Evolutionary conservation across 2,113 vertebrate genomes (phyloP).

Genomic region (Mohoua ochrocephala): DNA sequence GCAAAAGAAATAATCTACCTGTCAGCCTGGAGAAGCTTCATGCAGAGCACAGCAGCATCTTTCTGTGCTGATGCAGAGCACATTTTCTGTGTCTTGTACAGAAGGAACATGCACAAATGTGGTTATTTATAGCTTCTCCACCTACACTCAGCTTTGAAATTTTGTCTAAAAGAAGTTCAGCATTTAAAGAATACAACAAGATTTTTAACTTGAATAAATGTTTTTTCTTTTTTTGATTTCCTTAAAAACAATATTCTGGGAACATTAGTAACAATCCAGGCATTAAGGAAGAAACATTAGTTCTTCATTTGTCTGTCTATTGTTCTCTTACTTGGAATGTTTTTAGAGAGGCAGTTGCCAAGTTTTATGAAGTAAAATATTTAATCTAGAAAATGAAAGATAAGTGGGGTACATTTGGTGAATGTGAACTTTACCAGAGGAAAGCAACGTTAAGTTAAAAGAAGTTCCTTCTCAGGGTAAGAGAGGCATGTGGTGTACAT

Average conservation of each 20-base stretch:
- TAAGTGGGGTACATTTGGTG: slow-evolving; percentile 9
- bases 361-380: slow-evolving; percentile 36
- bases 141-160: slow-evolving; percentile 26
- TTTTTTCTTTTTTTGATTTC: not conserved
- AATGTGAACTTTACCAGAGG: slow-evolving; percentile 19
- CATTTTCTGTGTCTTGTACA: slow-evolving; percentile 17
- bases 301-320: slow-evolving; percentile 42
- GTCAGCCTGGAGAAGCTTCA: not conserved
- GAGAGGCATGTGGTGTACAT: not conserved
- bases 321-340: slow-evolving; percentile 51
- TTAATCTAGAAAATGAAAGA: slow-evolving; percentile 34
- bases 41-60: not conserved
- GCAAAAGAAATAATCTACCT: not conserved
- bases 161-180: slow-evolving; percentile 1
- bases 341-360: slow-evolving; percentile 33
- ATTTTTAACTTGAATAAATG: not conserved
- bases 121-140: slow-evolving; percentile 54
- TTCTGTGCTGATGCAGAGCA: not conserved
- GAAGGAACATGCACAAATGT: slow-evolving; percentile 27
- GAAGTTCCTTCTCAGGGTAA: not conserved
- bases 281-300: slow-evolving; percentile 35
- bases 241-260: slow-evolving; percentile 20
- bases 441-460: not conserved
- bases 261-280: not conserved
- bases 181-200: not conserved